Base-by-base conservation (phyloP, 2,888 invertebrate species). In the Carabus problematicus region DNA sequence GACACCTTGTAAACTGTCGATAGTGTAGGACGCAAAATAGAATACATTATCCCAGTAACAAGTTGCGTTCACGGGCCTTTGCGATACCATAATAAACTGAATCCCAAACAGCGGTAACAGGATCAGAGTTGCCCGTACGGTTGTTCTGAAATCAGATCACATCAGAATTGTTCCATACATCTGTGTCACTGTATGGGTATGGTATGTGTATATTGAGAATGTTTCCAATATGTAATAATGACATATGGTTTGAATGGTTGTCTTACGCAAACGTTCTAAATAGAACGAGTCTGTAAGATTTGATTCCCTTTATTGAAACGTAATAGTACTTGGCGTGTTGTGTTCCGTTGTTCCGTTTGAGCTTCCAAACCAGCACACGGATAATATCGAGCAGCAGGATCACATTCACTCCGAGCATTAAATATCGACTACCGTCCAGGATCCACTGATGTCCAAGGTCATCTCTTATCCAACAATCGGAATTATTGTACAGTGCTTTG, bases 101-200 rank as follows among this genome's bases (percentile, higher is more conserved):
- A 88, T 82, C 1, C 91, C 91, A 73, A 91, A 89, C 42, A 91
- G 80, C 0, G 91, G 90, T 79, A 91, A 85, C 72, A 91, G 82
- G 74, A 91, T 88, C 56, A 90, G 74, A 0, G 89, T 88, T 0
- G 90, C 89, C 75, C 88, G 87, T 14, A 88, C 83, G 40, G 88
- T 87, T 71, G 84, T 85, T 78, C 89, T 89, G 77, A 75, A 78
- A 80, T 71, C 55, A 47, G 16, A 1, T 8, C 42, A 42, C 43
- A 43, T 45, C 7, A 14, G 19, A 29, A 29, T n/a, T n/a, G n/a
- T n/a, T n/a, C n/a, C n/a, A n/a, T 29, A 29, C 6, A 29, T 29
- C 2, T 29, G 29, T 29, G 29, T 29, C 6, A 29, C 3, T 29
- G 29, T 29, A 29, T 2, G 2, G 29, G 29, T 29, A 6, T 2